A percentile compares a stretch with the other conserved stretches of the same genome.
phyloP scores from a whole-genome alignment of 2,113 vertebrate genomes.

The Pachyramphus minor region DNA sequence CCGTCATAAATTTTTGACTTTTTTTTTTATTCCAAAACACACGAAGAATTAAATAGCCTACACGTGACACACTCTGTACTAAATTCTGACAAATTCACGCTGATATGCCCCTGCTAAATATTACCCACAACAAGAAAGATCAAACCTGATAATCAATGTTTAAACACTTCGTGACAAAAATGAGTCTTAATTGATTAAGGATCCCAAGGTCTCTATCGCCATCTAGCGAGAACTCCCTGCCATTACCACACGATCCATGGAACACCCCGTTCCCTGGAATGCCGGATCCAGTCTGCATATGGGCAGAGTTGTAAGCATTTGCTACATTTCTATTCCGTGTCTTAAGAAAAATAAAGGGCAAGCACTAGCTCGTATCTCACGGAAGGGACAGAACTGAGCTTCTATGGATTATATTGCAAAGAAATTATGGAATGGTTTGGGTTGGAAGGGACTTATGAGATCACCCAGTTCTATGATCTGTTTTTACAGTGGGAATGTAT shows the following conservation, averaged over 20 bases:
- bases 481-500: not conserved
- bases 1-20: not conserved
- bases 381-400: not conserved
- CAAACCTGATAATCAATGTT: not conserved
- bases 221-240: slow-evolving; percentile 74
- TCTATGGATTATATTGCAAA: not conserved
- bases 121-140: not conserved
- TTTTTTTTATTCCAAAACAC: not conserved
- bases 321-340: not conserved
- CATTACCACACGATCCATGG: slow-evolving; percentile 5
- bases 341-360: not conserved
- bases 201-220: slow-evolving; percentile 79
- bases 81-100: not conserved
- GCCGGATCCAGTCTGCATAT: not conserved
- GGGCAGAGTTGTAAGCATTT: not conserved
- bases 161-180: not conserved
- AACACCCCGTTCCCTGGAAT: not conserved
- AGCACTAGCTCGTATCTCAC: rapidly evolving
- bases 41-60: not conserved
- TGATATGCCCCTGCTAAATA: not conserved
- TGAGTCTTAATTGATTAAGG: slow-evolving; percentile 68
- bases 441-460: not conserved
- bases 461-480: not conserved
- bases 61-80: not conserved
- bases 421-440: not conserved